Evolutionary conservation across 2,113 vertebrate genomes (phyloP), one percentile per base, ranked within the genome.

Genomic region (Xiphophorus hellerii): DNA sequence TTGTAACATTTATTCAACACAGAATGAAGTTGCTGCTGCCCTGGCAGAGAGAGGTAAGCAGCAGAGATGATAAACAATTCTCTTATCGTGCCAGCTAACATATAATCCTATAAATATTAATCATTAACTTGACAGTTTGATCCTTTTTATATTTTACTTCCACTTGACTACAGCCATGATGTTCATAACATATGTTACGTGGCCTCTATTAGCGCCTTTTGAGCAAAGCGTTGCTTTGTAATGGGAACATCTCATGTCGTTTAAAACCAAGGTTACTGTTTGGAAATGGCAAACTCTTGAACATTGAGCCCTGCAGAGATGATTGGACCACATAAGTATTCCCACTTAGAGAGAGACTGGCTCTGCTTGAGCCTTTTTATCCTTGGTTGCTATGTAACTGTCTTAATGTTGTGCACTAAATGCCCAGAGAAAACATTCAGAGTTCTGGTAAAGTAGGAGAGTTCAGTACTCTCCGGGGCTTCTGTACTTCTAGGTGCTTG

Each of bases 1-100:
- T n/a, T 99, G 98, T 66, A 99, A 99, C 92, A 99, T 99, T 85
- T 99, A 98, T 79, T 99, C 98, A 54, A 99, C 97, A 10, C 98
- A 99, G 93, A 99, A 99, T 4, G 97, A 99, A 81, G 98, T 99
- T 81, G 98, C 98, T 0, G 97, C 98, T 17, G 97, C 98, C 5
- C 83, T 99, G 80, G 96, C 98, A 17, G 98, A 93, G 83, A 78
- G n/a, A 2, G 91, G 92, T 92, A 27, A 88, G 88, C 67, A 51
- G 28, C 2, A 35, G 8, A 74, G n/a, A 31, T 17, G 35, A 8
- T 15, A 70, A 62, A 30, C 27, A 15, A 31, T 13, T 14, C 17
- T 6, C 31, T n/a, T 58, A n/a, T 58, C 9, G 25, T n/a, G 51
- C 6, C 17, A n/a, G 8, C 51, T 10, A n/a, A 58, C 25, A 58